phyloP scores from a whole-genome alignment of 1,140 invertebrate species.

The Trissolcus basalis region DNA sequence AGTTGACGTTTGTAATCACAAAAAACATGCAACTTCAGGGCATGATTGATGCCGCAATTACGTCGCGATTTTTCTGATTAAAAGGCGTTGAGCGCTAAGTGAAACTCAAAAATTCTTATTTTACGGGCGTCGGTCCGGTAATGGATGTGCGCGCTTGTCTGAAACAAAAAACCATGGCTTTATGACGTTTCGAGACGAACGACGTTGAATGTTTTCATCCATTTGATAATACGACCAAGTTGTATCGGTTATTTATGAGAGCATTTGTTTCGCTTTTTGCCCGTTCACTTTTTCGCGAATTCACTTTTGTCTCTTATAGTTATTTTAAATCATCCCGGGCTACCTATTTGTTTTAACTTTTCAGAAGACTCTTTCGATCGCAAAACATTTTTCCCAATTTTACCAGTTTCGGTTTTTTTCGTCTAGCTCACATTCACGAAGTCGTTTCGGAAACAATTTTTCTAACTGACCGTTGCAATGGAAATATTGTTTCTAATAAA shows the following conservation, averaged over 20 bases:
- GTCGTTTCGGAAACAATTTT: too few species aligned
- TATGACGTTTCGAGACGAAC: conserved; percentile 5
- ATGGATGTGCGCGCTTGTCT: conserved; percentile 4
- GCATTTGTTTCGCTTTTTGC: conserved; percentile 17
- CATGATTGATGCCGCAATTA: conserved; percentile 39
- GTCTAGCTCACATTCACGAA: too few species aligned
- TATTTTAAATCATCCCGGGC: not conserved
- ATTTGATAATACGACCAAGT: conserved; percentile 14
- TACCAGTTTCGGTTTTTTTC: too few species aligned
- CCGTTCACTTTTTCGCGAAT: conserved; percentile 10
- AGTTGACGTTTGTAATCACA: conserved; percentile 55
- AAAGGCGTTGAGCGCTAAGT: conserved; percentile 15
- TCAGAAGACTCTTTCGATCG: not conserved
- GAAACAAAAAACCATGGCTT: conserved; percentile 7
- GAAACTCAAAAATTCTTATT: conserved; percentile 20
- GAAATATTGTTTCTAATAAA: too few species aligned
- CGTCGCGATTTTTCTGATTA: conserved; percentile 26
- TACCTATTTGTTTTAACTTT: not conserved
- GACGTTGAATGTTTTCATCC: conserved; percentile 14
- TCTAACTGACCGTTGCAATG: too few species aligned
- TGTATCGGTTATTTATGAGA: conserved; percentile 18
- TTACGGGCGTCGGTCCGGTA: conserved; percentile 1
- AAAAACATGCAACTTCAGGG: conserved; percentile 30
- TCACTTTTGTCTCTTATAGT: conserved; percentile 11
- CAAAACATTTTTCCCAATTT: too few species aligned